Evolutionary conservation across 2,797 vertebrate species (phyloP), one percentile per base, ranked within the genome.

Genomic region (Pipistrellus pygmaeus): DNA sequence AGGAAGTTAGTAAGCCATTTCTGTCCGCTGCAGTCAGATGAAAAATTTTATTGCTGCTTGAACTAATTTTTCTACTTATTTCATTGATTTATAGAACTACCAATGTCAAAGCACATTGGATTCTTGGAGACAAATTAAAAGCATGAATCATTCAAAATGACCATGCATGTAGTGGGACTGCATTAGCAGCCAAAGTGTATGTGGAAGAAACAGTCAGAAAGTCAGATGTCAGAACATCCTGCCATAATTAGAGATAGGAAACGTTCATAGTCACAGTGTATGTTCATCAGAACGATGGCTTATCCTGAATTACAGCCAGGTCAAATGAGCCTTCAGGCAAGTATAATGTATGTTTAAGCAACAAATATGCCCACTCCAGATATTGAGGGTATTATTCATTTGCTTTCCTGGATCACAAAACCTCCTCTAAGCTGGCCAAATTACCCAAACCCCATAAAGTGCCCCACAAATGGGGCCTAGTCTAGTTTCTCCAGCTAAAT

Each of bases 1-100:
- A 81, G 21, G 44, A 62, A 91, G 21, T 92, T 84, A 69, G 68
- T 78, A 91, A 92, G 81, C 10, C 53, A 94, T n/a, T 87, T 88
- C n/a, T 71, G 27, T 73, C 21, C 91, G 51, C 81, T 68, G 18
- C 44, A 57, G 64, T 84, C 7, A 41, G 85, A 95, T 75, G 46
- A 76, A 77, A 90, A 85, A 35, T 11, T 68, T 38, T 87, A 81
- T 82, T n/a, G 11, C 30, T 94, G 7, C 68, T 68, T 82, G 53
- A 8, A 62, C 30, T 72, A 76, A 73, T 94, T 95, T 94, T 48
- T 93, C 18, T 35, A 77, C n/a, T 44, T 95, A 78, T 48, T 93
- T 92, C 46, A 66, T 41, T 95, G 77, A 84, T 93, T 97, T 91
- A 85, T 69, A 11, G 48, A 87, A 80, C 44, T 85, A 69, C 80